Base-by-base conservation (phyloP, 2,888 invertebrate genomes). In the Eilema depressum region DNA sequence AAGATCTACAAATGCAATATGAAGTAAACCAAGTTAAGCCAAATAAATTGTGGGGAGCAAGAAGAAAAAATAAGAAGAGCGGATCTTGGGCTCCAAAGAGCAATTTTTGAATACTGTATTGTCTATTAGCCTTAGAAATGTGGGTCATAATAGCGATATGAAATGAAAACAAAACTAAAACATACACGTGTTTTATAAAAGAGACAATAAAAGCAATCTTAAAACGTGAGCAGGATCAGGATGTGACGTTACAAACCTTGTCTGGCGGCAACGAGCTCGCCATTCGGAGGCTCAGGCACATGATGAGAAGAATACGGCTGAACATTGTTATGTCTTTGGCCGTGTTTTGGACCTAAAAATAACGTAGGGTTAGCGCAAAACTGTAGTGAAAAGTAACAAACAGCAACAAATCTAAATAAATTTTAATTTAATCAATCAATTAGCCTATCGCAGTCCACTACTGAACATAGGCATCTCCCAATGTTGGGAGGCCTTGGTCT, bases 231-330 rank as follows among this genome's bases (percentile, higher is more conserved):
- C 59, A 65, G 62, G 57, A 81, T 80, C 59, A 65, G 62, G 57
- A 81, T 80, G 66, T 74, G 65, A 75, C 66, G 71, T 63, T 74
- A 82, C 88, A 66, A 81, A 95, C 94, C 92, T 94, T 94, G 86
- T 94, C 94, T 83, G 94, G 94, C 66, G 94, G 93, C 74, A 92
- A 78, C 25, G 88, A 85, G 78, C 87, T 86, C 68, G 85, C 84
- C 47, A 82, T 84, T 65, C 78, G 73, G 26, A 88, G 75, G 68
- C 84, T 85, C 70, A 91, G 74, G 72, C 85, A 85, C 69, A 82
- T 83, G 33, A 86, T 61, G 30, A 85, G 70, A 30, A 82, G 65
- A 56, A 73, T n/a, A 28, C 79, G 66, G 61, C 71, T 68, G 23
- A 77, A 78, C 90, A 89, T 90, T 60, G 67, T 79, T 62, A 57